Conservation (phyloP, 2,113 vertebrate species). For the Corvus moneduloides region DNA sequence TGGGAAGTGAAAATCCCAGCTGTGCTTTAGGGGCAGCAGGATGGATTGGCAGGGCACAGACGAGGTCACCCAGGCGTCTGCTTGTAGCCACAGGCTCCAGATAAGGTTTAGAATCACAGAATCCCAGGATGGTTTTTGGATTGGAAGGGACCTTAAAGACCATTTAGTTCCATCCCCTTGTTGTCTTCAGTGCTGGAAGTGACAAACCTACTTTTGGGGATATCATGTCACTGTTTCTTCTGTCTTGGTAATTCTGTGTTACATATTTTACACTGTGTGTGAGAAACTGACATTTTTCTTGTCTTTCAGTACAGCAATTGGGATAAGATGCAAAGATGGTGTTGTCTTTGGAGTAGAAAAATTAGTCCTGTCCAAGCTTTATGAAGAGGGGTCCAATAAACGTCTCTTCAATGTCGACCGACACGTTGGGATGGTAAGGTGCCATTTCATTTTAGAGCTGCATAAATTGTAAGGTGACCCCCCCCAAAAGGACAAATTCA, state of each 20-base stretch:
- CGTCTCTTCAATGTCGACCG: slow-evolving; percentile 97
- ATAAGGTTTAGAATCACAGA: neutral
- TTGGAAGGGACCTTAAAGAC: neutral
- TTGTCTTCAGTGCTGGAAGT: neutral
- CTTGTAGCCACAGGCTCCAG: fast-evolving
- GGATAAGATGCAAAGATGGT: slow-evolving; percentile 95
- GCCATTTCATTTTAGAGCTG: neutral
- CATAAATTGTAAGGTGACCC: neutral
- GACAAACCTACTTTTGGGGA: neutral
- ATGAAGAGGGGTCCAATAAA: slow-evolving; percentile 96
- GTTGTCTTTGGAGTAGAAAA: slow-evolving; percentile 98
- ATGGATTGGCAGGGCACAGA: neutral
- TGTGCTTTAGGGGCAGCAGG: fast-evolving
- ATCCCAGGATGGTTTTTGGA: neutral
- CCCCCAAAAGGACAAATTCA: neutral
- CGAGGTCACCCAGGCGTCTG: neutral
- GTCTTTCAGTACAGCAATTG: slow-evolving; percentile 89
- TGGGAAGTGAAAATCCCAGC: neutral
- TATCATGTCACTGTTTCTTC: fast-evolving
- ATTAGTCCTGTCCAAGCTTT: slow-evolving; percentile 96
- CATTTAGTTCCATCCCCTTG: neutral
- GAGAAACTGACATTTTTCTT: neutral
- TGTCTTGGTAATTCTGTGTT: neutral
- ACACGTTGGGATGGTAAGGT: slow-evolving; percentile 94
- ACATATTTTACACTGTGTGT: neutral